phyloP scores from a whole-genome alignment of 2,888 invertebrate genomes.

The Agrotis segetum region DNA sequence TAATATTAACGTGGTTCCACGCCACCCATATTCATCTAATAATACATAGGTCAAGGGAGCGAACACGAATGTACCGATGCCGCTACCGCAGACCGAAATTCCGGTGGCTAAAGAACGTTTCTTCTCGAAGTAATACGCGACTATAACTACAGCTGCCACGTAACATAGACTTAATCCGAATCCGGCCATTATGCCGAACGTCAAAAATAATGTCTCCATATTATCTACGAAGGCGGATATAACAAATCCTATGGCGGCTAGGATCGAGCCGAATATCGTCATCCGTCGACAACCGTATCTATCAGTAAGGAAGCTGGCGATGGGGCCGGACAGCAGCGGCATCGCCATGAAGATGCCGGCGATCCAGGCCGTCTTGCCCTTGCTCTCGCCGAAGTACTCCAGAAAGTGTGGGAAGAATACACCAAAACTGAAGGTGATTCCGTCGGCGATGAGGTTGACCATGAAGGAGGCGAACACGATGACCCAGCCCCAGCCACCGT shows the following conservation, averaged over 20 bases:
- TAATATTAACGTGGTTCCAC: constrained; percentile 95
- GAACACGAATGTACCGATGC: constrained; percentile 97
- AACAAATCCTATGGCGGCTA: constrained; percentile 95
- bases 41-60: constrained; percentile 95
- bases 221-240: constrained; percentile 94
- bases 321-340: constrained; percentile 96
- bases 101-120: constrained; percentile 96
- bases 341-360: constrained; percentile 98
- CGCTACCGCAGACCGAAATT: constrained; percentile 96
- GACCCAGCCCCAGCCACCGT: constrained; percentile 98
- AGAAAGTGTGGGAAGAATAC: constrained; percentile 96
- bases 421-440: constrained; percentile 98
- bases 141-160: constrained; percentile 97
- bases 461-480: constrained; percentile 97
- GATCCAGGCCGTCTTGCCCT: constrained; percentile 97
- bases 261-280: constrained; percentile 94
- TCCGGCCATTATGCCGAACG: constrained; percentile 96
- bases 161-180: constrained; percentile 96
- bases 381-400: constrained; percentile 95
- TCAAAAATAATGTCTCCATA: constrained; percentile 94
- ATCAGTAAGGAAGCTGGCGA: constrained; percentile 96
- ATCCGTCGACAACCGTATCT: constrained; percentile 95
- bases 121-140: constrained; percentile 97
- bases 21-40: constrained; percentile 95
- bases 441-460: constrained; percentile 97